A percentile compares a stretch with the other conserved stretches of the same genome.
phyloP scores from a whole-genome alignment of 2,113 vertebrate species.

The Danio rerio region DNA sequence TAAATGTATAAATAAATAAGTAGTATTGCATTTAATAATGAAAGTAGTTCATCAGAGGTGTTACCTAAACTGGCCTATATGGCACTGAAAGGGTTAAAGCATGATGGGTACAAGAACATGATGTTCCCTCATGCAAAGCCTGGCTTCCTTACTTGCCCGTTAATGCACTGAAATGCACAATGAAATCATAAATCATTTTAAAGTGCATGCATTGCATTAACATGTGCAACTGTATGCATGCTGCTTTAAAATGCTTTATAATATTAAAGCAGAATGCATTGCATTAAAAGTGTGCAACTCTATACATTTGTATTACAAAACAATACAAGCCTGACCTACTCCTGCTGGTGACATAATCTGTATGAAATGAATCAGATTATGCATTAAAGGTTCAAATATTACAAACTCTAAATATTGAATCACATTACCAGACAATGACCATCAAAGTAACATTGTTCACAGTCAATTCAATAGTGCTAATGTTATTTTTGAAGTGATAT shows the following conservation, averaged over 20 bases:
- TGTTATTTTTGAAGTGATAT: too few relatives aligned
- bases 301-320: neutral
- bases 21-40: neutral
- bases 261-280: neutral
- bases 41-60: neutral
- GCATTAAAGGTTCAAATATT: neutral
- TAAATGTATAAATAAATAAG: too few relatives aligned
- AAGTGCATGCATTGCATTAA: neutral
- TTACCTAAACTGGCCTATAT: neutral
- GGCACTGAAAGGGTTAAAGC: conserved; percentile 36
- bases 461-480: too few relatives aligned
- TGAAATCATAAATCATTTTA: neutral
- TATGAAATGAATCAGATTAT: neutral
- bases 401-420: too few relatives aligned
- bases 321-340: neutral
- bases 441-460: too few relatives aligned
- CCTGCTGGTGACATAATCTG: neutral
- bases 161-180: neutral
- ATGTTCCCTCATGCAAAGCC: conserved; percentile 63
- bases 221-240: neutral
- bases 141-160: neutral
- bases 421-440: too few relatives aligned
- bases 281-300: neutral
- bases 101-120: conserved; percentile 61
- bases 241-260: neutral